Base-by-base conservation (phyloP, 2,888 invertebrate species). In the Labia minor region DNA sequence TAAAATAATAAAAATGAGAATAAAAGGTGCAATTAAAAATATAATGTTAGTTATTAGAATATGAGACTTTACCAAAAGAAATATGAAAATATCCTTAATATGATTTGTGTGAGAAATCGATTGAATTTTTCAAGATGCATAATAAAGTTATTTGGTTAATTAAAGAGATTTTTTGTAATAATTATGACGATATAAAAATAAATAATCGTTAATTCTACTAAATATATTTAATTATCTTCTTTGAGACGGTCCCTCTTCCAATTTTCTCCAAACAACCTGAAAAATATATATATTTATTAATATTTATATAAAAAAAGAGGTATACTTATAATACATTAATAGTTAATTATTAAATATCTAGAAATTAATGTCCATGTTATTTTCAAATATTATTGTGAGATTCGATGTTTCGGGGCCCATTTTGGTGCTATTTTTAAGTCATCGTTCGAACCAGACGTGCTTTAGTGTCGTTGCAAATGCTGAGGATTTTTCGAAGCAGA, bases 221-320 rank as follows among this genome's bases (percentile, higher is more conserved):
- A 10, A 49, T 49, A 49, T 33, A 61, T n/a, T n/a, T 4, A 37
- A 67, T 68, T 69, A 76, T 74, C 77, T 73, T 70, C 81, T 78
- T 68, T 79, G 74, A 70, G 87, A 85, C n/a, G 90, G 89, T 62
- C 85, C 89, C 73, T 92, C 91, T 78, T 93, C 93, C 66, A 93
- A 78, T 78, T 93, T 93, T 70, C 92, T 85, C 92, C 92, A 93
- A 61, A 93, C 93, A 65, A 93, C 93, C 86, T 86, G 74, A 19
- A 77, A 78, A 66, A 69, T n/a, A n/a, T n/a, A n/a, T n/a, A n/a
- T n/a, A n/a, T n/a, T n/a, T n/a, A n/a, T n/a, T n/a, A n/a, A n/a
- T n/a, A n/a, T n/a, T n/a, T n/a, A n/a, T n/a, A n/a, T n/a, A n/a
- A n/a, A n/a, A n/a, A n/a, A n/a, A n/a, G n/a, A n/a, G n/a, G n/a